Percentiles rank a stretch among this genome's conserved stretches.
These are phyloP conservation scores for Halcyon badia DNA, from an alignment of 2,797 vertebrate genomes.

Conservation along the genomic window DNA sequence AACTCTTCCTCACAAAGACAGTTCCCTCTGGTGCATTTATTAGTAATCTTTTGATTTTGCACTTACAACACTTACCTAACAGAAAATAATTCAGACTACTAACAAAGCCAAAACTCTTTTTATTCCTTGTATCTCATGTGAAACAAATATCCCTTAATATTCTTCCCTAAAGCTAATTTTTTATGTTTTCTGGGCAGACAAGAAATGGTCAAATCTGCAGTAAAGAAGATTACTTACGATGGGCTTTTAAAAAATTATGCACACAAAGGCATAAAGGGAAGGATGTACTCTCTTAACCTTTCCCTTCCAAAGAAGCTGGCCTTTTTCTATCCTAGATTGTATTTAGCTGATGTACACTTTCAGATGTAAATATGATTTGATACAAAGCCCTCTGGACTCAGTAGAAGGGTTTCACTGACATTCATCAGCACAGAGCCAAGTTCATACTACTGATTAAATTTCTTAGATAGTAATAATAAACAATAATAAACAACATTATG, in stretches of 20 bases:
- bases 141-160: background rate
- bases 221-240: background rate
- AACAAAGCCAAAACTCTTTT: background rate
- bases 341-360: background rate
- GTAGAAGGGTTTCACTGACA: background rate
- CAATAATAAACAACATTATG: background rate
- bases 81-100: background rate
- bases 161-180: background rate
- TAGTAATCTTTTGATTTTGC: background rate
- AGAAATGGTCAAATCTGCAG: background rate
- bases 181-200: background rate
- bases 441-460: background rate
- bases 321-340: background rate
- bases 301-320: background rate
- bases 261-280: background rate
- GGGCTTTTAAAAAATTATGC: background rate
- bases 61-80: background rate
- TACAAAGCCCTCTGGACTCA: background rate
- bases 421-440: background rate
- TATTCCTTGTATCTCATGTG: background rate
- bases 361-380: background rate
- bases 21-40: background rate
- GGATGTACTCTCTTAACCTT: background rate
- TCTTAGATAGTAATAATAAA: constrained; percentile 1
- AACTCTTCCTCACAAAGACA: background rate